phyloP scores from a whole-genome alignment of 1,140 invertebrate genomes.

The Phthorimaea operculella region DNA sequence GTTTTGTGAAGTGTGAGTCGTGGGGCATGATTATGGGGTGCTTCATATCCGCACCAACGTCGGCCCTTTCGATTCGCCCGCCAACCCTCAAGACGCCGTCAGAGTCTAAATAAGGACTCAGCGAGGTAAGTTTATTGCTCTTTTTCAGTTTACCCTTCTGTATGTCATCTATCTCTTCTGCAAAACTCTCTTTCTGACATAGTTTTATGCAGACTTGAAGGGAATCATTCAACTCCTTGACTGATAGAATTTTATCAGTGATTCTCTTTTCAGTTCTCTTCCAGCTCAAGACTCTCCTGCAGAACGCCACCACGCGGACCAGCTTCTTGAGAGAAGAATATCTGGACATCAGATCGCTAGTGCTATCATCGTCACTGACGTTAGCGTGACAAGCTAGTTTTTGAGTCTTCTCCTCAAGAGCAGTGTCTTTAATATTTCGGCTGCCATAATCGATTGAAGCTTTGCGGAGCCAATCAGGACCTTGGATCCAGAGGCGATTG shows the following conservation, averaged over 20 bases:
- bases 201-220: not conserved
- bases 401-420: not conserved
- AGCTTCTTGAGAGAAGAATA: constrained; percentile 6
- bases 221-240: not conserved
- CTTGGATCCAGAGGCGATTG: not conserved
- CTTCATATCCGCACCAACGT: not conserved
- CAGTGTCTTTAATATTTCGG: not conserved
- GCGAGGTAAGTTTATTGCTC: not conserved
- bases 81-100: constrained; percentile 11
- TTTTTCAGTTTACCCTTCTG: not conserved
- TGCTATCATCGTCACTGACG: not conserved
- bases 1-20: constrained; percentile 13
- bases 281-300: not conserved
- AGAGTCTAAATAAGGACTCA: constrained; percentile 9
- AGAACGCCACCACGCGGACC: constrained; percentile 14
- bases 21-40: constrained; percentile 14
- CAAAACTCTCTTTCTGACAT: not conserved
- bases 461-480: not conserved
- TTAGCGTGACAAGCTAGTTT: not conserved
- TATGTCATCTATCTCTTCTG: not conserved
- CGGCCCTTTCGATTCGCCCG: constrained; percentile 5
- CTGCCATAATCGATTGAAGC: not conserved
- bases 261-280: no score
- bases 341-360: constrained; percentile 19
- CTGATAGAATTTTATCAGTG: no score